Percentiles rank a stretch among this genome's conserved stretches.
Evolutionary conservation across 2,888 invertebrate genomes (phyloP).

Genomic region (Hirtodrosophila cameraria): DNA sequence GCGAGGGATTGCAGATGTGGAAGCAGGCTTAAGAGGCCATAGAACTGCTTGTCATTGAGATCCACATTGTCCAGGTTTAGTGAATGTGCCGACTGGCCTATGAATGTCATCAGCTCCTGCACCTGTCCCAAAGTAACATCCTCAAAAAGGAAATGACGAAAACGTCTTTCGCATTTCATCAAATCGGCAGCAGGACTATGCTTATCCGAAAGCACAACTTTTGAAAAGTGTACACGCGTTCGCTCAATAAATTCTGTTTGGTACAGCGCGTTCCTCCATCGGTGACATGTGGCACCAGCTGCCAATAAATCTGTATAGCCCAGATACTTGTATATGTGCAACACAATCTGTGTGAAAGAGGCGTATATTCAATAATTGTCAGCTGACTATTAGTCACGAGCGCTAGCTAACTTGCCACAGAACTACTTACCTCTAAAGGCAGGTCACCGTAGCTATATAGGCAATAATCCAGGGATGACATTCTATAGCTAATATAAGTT

Average conservation of each 20-base stretch:
- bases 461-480: conserved; percentile 52
- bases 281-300: conserved; percentile 87
- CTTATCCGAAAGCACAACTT: conserved; percentile 80
- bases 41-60: conserved; percentile 87
- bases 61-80: conserved; percentile 87
- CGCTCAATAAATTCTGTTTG: conserved; percentile 85
- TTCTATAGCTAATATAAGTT: conserved; percentile 11
- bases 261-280: conserved; percentile 89
- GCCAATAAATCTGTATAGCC: conserved; percentile 88
- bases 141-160: conserved; percentile 77
- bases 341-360: conserved; percentile 85
- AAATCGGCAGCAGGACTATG: conserved; percentile 75
- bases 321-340: conserved; percentile 87
- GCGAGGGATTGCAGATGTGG: conserved; percentile 86
- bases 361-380: conserved; percentile 38
- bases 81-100: conserved; percentile 86
- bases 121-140: conserved; percentile 81
- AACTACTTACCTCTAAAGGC: conserved; percentile 81
- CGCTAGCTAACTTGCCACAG: neutral
- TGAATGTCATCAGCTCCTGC: conserved; percentile 86
- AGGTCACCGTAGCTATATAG: conserved; percentile 77
- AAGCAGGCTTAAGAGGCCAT: conserved; percentile 86
- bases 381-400: conserved; percentile 69
- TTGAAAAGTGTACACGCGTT: conserved; percentile 77
- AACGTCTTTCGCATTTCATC: conserved; percentile 73